Percentiles rank a stretch among this genome's conserved stretches.
Evolutionary conservation across 2,888 invertebrate genomes (phyloP).

Genomic region (Druceiella hillmani): DNA sequence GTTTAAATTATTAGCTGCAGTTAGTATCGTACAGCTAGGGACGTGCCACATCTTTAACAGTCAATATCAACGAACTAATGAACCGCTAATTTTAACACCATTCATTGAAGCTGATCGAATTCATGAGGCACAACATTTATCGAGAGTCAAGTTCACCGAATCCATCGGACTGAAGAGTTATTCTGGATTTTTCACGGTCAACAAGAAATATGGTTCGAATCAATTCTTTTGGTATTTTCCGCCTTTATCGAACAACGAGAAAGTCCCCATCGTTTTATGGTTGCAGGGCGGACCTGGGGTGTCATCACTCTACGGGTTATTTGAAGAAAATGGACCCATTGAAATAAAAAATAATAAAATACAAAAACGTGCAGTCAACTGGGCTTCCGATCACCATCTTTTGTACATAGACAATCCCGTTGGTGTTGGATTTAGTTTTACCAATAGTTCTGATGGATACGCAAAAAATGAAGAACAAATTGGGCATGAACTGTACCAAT

Average conservation of each 20-base stretch:
- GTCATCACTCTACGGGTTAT: constrained; percentile 72
- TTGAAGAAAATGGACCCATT: constrained; percentile 78
- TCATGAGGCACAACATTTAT: constrained; percentile 54
- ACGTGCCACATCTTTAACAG: too few species aligned
- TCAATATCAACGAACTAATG: too few species aligned
- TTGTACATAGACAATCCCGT: constrained; percentile 93
- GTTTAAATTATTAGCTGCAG: too few species aligned
- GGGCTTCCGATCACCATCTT: constrained; percentile 73
- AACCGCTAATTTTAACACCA: constrained; percentile 72
- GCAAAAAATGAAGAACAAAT: constrained; percentile 75
- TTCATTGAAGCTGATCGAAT: constrained; percentile 66
- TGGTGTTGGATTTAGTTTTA: constrained; percentile 89
- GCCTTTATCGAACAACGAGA: constrained; percentile 35
- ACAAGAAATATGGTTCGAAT: constrained; percentile 70
- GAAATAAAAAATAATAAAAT: constrained; percentile 37
- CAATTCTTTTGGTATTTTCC: constrained; percentile 93
- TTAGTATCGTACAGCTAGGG: too few species aligned
- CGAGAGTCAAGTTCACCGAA: constrained; percentile 54
- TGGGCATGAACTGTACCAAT: constrained; percentile 71
- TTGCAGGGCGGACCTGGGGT: constrained; percentile 84
- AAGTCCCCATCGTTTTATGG: constrained; percentile 75
- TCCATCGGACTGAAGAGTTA: constrained; percentile 60
- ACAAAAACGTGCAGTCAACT: constrained; percentile 64
- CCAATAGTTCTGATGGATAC: constrained; percentile 69
- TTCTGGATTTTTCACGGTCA: constrained; percentile 81